Evolutionary conservation across 2,113 vertebrate genomes (phyloP), one percentile per base, ranked within the genome.

Genomic region (Megatriorchis doriae): DNA sequence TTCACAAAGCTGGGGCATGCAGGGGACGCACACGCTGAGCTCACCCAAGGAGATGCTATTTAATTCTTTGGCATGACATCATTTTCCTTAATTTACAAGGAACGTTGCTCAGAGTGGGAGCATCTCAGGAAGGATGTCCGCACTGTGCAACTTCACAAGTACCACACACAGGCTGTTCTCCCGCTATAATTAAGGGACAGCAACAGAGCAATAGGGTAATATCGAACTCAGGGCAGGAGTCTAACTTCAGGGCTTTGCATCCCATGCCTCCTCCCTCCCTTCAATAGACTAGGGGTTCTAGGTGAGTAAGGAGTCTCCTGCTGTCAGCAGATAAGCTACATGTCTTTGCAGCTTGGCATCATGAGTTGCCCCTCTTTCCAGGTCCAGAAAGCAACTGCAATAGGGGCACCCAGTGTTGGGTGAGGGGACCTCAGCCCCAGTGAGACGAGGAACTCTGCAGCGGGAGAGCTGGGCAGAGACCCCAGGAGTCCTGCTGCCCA

Each of bases 111-210:
- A 17, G 80, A 72, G 77, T 58, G 71, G 66, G 62, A 95, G 81
- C 75, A 56, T 34, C 73, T 65, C 31, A 14, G 56, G 70, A 80
- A 89, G 78, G 53, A 90, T 1, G 6, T 26, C 70, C 15, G 1
- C 74, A 11, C 88, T 71, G 78, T 58, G 70, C 16, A 48, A 27
- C 70, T 84, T 89, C 93, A 79, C 93, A 82, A 82, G 84, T 26
- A n/a, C 87, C 81, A 85, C 94, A 96, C 93, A 87, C 81, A 89
- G 89, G 84, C 91, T 85, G 93, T 18, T 89, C 89, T 56, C 84
- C 68, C 4, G 3, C 83, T 85, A 31, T 47, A 73, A 56, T 68
- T 68, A 90, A 91, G 63, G 95, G 70, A 61, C 74, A 80, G 66
- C 50, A 59, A 29, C 65, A 89, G 70, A 87, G 91, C 61, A 78